These are phyloP conservation scores for Amblyopsis rosae DNA, from an alignment of 2,113 vertebrate genomes.

Conservation along the genomic window DNA sequence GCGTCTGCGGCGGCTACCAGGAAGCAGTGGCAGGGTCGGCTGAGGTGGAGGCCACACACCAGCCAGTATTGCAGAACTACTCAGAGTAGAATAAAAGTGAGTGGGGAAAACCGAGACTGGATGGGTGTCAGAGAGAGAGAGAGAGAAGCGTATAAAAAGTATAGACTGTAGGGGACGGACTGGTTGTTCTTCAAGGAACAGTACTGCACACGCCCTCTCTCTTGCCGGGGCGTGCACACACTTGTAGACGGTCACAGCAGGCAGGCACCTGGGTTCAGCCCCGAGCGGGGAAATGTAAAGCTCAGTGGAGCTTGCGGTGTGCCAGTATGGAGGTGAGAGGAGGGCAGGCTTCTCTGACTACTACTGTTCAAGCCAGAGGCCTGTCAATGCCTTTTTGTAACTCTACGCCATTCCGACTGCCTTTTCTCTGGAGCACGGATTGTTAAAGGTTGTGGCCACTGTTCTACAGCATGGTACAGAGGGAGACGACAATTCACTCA, in stretches of 20 bases:
- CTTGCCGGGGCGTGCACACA: conserved; percentile 15
- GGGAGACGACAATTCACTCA: conserved; percentile 71
- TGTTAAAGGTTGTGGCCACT: conserved; percentile 20
- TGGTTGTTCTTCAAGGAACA: conserved; percentile 49
- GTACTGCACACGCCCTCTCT: conserved; percentile 17
- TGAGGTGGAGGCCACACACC: conserved; percentile 35
- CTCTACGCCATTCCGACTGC: neutral
- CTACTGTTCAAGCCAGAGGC: neutral
- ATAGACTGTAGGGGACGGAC: conserved; percentile 43
- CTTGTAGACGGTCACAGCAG: conserved; percentile 32
- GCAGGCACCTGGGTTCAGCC: conserved; percentile 16
- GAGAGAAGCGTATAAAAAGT: conserved; percentile 24
- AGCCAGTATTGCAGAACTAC: conserved; percentile 73
- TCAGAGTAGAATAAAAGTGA: conserved; percentile 45
- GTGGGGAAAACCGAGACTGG: conserved; percentile 42
- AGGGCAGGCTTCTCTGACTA: conserved; percentile 6
- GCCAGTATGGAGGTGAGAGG: conserved; percentile 32
- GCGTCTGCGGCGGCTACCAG: conserved; percentile 1
- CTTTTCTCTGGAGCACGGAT: conserved; percentile 50
- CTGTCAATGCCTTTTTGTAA: neutral
- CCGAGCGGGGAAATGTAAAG: conserved; percentile 38
- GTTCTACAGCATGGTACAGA: conserved; percentile 52
- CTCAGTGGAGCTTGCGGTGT: conserved; percentile 26
- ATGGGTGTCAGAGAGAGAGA: conserved; percentile 23
- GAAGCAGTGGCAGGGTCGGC: conserved; percentile 29